These are phyloP conservation scores for Xenopus borealis DNA, from an alignment of 2,113 vertebrate species.

Conservation along the genomic window DNA sequence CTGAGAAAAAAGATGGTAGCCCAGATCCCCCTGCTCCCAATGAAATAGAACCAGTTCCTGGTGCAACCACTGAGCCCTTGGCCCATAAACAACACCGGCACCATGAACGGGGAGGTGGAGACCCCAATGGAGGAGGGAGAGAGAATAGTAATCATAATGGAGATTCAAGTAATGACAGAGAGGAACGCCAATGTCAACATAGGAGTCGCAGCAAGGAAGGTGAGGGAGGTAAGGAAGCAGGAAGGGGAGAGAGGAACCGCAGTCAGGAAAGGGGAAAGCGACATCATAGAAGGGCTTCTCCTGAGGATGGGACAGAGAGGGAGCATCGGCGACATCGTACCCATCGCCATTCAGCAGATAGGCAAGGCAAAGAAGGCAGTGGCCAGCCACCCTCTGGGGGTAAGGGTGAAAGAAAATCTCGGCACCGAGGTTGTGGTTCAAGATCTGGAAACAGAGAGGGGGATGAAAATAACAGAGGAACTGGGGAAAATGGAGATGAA, in stretches of 20 bases:
- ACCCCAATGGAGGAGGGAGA: slow-evolving; percentile 50
- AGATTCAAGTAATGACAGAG: slow-evolving; percentile 56
- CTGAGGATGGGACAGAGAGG: slow-evolving; percentile 74
- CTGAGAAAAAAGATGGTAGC: slow-evolving; percentile 57
- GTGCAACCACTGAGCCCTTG: slow-evolving; percentile 32
- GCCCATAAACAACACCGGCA: slow-evolving; percentile 74
- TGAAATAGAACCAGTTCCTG: slow-evolving; percentile 50
- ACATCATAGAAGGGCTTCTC: slow-evolving; percentile 76
- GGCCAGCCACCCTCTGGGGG: slow-evolving; percentile 56
- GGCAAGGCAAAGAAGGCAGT: slow-evolving; percentile 72
- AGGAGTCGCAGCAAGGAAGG: slow-evolving; percentile 81
- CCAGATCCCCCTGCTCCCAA: slow-evolving; percentile 45
- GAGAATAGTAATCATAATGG: slow-evolving; percentile 57
- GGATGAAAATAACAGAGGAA: slow-evolving; percentile 51
- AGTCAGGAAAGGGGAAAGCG: slow-evolving; percentile 72
- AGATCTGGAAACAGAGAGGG: slow-evolving; percentile 64
- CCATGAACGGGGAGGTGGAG: slow-evolving; percentile 55
- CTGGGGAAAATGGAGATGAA: slow-evolving; percentile 69
- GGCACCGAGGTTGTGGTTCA: slow-evolving; percentile 72
- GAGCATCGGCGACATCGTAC: slow-evolving; percentile 71
- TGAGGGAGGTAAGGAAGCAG: slow-evolving; percentile 65
- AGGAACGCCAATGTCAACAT: slow-evolving; percentile 71
- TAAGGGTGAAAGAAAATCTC: slow-evolving; percentile 66
- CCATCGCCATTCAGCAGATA: slow-evolving; percentile 73
- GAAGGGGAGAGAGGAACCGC: slow-evolving; percentile 67